phyloP scores from a whole-genome alignment of 2,888 invertebrate species.

The Oligia strigilis region DNA sequence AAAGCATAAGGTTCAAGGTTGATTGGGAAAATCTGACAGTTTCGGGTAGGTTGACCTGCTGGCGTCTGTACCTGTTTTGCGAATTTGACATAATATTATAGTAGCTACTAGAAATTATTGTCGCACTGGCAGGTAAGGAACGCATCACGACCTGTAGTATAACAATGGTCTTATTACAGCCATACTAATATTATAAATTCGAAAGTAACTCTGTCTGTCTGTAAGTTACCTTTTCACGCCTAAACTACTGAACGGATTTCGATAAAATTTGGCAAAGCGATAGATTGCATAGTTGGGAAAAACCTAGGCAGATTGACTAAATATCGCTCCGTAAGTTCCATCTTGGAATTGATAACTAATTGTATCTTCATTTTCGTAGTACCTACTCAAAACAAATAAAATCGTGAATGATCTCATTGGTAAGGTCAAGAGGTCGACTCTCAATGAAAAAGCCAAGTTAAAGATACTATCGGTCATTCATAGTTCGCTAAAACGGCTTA shows the following conservation, averaged over 20 bases:
- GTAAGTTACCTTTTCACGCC: too few relatives aligned
- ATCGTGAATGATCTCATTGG: not conserved
- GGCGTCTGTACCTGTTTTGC: too few relatives aligned
- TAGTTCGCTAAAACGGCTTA: not conserved
- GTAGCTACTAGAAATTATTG: too few relatives aligned
- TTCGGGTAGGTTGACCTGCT: too few relatives aligned
- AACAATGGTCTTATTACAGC: conserved; percentile 13
- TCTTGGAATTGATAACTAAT: not conserved
- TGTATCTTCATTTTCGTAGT: not conserved
- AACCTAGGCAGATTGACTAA: not conserved
- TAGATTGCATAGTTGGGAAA: not conserved
- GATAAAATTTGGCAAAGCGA: too few relatives aligned
- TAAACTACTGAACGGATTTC: too few relatives aligned
- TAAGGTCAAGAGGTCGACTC: not conserved
- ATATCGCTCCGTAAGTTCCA: not conserved
- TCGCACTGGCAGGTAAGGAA: too few relatives aligned
- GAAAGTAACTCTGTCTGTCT: too few relatives aligned
- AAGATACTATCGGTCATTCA: not conserved
- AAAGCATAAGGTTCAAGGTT: too few relatives aligned
- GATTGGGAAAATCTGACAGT: too few relatives aligned
- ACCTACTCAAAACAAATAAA: not conserved
- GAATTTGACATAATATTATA: too few relatives aligned
- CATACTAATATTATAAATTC: too few relatives aligned
- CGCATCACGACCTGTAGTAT: not conserved
- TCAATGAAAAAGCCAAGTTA: not conserved